A percentile compares a stretch with the other conserved stretches of the same genome.
Conservation (phyloP, 1,140 invertebrate genomes). For the Drosophila tsacasi region DNA sequence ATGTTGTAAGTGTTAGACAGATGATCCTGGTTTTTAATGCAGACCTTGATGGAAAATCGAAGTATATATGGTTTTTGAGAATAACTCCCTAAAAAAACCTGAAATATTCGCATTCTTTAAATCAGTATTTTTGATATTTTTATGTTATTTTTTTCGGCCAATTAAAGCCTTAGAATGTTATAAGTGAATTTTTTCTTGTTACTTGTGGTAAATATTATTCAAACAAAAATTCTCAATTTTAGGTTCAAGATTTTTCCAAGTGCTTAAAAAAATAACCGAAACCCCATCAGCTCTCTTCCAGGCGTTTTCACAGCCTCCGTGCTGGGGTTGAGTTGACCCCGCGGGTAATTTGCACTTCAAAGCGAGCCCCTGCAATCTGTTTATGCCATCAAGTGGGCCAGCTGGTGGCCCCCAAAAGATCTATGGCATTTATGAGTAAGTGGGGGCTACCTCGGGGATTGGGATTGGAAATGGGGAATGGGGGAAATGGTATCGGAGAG, state of each 20-base stretch:
- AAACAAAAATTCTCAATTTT: neutral
- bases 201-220: neutral
- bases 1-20: neutral
- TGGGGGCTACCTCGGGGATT: conserved; percentile 11
- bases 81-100: too few species aligned
- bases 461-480: neutral
- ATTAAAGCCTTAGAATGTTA: too few species aligned
- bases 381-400: conserved; percentile 79
- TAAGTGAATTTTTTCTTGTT: too few species aligned
- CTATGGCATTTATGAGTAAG: conserved; percentile 81
- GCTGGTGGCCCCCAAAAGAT: conserved; percentile 71
- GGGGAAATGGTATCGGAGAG: conserved; percentile 2
- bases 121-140: too few species aligned
- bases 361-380: conserved; percentile 70
- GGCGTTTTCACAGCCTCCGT: conserved; percentile 15
- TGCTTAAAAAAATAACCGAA: conserved; percentile 17
- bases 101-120: too few species aligned
- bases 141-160: too few species aligned
- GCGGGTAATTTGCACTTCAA: conserved; percentile 83
- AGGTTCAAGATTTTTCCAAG: neutral
- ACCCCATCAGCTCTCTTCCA: conserved; percentile 1
- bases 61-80: too few species aligned
- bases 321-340: conserved; percentile 74
- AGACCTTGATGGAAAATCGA: too few species aligned
- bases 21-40: neutral